phyloP scores from a whole-genome alignment of 1,140 invertebrate genomes.

The Drosophila arawakana region DNA sequence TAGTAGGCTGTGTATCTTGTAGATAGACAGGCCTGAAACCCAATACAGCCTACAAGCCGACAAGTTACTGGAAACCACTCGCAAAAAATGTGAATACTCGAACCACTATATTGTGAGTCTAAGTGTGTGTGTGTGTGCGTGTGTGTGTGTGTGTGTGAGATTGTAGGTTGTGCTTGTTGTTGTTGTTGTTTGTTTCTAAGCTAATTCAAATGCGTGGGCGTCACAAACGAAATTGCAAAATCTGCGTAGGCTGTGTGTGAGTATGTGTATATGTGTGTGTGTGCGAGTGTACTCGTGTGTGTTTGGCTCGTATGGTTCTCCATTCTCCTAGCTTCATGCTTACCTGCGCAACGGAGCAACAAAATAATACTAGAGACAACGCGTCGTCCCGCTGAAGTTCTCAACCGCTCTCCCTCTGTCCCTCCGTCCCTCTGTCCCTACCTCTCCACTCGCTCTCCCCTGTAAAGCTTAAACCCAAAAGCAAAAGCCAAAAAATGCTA shows the following conservation, averaged over 20 bases:
- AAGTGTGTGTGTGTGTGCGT: not conserved
- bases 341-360: constrained; percentile 63
- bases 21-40: constrained; percentile 5
- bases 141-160: constrained; percentile 32
- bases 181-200: constrained; percentile 70
- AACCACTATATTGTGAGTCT: constrained; percentile 5
- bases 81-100: constrained; percentile 14
- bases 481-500: constrained; percentile 58
- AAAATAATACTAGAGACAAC: constrained; percentile 33
- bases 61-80: constrained; percentile 23
- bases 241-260: constrained; percentile 67
- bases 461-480: not conserved
- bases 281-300: constrained; percentile 18
- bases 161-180: constrained; percentile 33
- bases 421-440: not conserved
- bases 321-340: constrained; percentile 44
- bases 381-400: constrained; percentile 10
- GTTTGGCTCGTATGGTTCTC: not conserved
- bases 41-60: constrained; percentile 3
- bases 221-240: constrained; percentile 80
- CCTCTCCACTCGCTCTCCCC: not conserved
- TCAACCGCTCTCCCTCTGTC: not conserved
- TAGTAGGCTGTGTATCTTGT: not conserved
- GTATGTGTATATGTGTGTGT: not conserved
- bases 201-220: constrained; percentile 74